A percentile compares a stretch with the other conserved stretches of the same genome.
phyloP scores from a whole-genome alignment of 2,113 vertebrate species.

The Pionites leucogaster region DNA sequence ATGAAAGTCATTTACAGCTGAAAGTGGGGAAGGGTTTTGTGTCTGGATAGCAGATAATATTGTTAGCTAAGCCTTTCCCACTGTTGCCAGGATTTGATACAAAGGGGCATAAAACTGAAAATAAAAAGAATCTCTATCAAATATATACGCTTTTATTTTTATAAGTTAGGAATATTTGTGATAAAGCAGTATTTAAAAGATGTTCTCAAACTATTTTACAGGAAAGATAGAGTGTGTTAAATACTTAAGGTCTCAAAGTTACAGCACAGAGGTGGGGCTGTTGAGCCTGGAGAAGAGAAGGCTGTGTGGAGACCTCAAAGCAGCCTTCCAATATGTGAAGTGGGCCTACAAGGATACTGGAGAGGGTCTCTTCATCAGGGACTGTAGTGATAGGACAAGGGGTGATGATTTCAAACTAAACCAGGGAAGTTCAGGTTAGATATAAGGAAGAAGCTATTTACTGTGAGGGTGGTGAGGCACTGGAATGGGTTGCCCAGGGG shows the following conservation, averaged over 20 bases:
- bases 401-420: neutral
- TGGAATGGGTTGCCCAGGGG: neutral
- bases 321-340: neutral
- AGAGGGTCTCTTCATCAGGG: neutral
- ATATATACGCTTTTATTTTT: neutral
- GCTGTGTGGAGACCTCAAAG: neutral
- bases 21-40: neutral
- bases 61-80: neutral
- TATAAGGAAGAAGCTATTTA: neutral
- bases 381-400: neutral
- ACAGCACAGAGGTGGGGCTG: neutral
- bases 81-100: neutral
- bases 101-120: neutral
- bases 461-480: neutral
- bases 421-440: neutral
- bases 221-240: neutral
- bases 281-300: neutral
- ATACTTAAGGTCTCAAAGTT: neutral
- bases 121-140: neutral
- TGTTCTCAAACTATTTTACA: neutral
- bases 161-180: neutral
- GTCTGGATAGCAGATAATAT: neutral
- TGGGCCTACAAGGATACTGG: neutral
- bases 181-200: neutral
- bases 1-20: conserved; percentile 8